phyloP scores from a whole-genome alignment of 2,888 invertebrate species.

The Sphaeridia pumilis region DNA sequence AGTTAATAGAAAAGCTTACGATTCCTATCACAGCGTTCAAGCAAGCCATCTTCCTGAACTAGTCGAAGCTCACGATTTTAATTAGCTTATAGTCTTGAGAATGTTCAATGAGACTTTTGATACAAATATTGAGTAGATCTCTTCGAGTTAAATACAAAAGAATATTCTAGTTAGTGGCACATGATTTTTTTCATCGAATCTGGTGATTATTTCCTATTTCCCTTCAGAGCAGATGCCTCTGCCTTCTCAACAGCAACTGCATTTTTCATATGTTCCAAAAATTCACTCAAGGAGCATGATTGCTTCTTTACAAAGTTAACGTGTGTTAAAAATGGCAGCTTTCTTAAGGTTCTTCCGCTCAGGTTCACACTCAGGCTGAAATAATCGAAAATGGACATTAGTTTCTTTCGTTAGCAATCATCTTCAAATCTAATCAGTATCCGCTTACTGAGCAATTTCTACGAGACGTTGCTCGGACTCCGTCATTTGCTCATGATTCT shows the following conservation, averaged over 20 bases:
- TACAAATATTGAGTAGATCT: too few species aligned
- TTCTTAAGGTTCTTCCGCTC: constrained; percentile 72
- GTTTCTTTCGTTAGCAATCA: too few species aligned
- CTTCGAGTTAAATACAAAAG: too few species aligned
- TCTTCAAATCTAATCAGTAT: too few species aligned
- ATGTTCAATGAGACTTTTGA: too few species aligned
- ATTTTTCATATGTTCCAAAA: constrained; percentile 46
- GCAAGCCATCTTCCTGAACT: too few species aligned
- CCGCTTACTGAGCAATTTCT: constrained; percentile 39
- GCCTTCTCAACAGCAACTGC: constrained; percentile 39
- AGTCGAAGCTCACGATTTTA: too few species aligned
- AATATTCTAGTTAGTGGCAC: too few species aligned
- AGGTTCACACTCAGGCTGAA: constrained; percentile 51
- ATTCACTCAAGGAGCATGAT: constrained; percentile 41
- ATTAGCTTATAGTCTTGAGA: too few species aligned
- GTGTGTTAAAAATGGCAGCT: constrained; percentile 78
- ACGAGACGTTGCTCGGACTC: constrained; percentile 38
- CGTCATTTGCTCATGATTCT: neutral
- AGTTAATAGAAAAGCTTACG: constrained; percentile 68
- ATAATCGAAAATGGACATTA: too few species aligned
- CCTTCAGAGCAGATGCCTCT: constrained; percentile 4
- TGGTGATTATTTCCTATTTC: too few species aligned
- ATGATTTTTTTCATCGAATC: too few species aligned
- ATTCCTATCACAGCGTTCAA: constrained; percentile 13
- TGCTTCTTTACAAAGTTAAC: constrained; percentile 45